These are phyloP conservation scores for Bothrops jararaca DNA, from an alignment of 2,113 vertebrate species.

Conservation along the genomic window DNA sequence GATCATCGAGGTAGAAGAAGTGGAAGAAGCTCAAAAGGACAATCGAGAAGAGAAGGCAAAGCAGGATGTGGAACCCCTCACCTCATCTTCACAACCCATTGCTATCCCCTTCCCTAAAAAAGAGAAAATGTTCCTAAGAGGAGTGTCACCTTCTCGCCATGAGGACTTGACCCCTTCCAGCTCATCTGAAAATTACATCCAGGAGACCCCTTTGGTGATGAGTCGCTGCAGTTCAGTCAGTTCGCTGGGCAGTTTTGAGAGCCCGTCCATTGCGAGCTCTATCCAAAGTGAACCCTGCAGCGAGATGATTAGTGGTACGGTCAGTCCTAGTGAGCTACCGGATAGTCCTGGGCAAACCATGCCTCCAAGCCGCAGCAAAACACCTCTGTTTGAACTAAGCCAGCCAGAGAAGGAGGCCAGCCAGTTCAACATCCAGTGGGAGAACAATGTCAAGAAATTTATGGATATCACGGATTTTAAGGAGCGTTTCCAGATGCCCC, in stretches of 20 bases:
- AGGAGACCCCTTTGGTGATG: slow-evolving; percentile 93
- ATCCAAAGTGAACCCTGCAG: slow-evolving; percentile 96
- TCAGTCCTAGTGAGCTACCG: slow-evolving; percentile 94
- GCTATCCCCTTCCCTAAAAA: slow-evolving; percentile 73
- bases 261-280: slow-evolving; percentile 94
- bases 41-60: slow-evolving; percentile 62
- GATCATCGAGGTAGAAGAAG: slow-evolving; percentile 87
- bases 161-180: slow-evolving; percentile 91
- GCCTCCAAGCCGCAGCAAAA: slow-evolving; percentile 97
- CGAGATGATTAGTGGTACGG: slow-evolving; percentile 92
- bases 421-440: slow-evolving; percentile 88
- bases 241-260: slow-evolving; percentile 94
- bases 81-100: slow-evolving; percentile 67
- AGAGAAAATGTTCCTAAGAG: slow-evolving; percentile 74
- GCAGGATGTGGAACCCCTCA: slow-evolving; percentile 31
- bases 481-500: slow-evolving; percentile 89
- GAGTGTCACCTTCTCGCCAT: slow-evolving; percentile 68
- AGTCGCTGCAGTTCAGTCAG: slow-evolving; percentile 97
- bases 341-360: slow-evolving; percentile 98
- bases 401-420: slow-evolving; percentile 73
- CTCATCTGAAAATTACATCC: slow-evolving; percentile 94
- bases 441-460: slow-evolving; percentile 89
- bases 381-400: slow-evolving; percentile 82
- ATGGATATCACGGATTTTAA: slow-evolving; percentile 94
- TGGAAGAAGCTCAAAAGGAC: slow-evolving; percentile 47